Evolutionary conservation across 1,140 invertebrate species (phyloP), one percentile per base, ranked within the genome.

Genomic region (Ganaspis sp.): DNA sequence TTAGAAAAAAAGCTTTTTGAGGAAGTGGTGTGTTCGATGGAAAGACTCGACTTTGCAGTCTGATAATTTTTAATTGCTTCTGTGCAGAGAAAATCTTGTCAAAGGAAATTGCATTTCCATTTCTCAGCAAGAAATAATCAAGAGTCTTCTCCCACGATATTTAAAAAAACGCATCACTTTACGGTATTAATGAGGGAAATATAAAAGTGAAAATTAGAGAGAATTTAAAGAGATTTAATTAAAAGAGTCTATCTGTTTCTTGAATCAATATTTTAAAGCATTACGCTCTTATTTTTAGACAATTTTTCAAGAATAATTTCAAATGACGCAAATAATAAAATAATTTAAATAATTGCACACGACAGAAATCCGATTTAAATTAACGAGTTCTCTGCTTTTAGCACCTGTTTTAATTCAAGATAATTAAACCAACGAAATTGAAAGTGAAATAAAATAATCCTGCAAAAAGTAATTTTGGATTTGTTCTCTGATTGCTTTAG

Each of bases 81-180:
- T 64, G 23, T 29, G 58, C 58, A 26, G 54, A 64, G 21, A 15
- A 49, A 64, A 64, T 29, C 58, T 64, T 64, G 58, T 64, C 58
- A 64, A 64, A 64, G 58, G 58, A 64, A 64, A 64, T 64, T 64
- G 58, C 58, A 64, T 64, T 64, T 64, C 9, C 11, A 64, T 29
- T 64, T 64, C 58, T 64, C 23, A 26, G 58, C 12, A 64, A 29
- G 26, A 29, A 64, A 29, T 64, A 64, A 64, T 64, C 58, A 64
- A 64, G 58, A 11, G 23, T 64, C 58, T 64, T 34, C 58, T 64
- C 23, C 58, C 12, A 64, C 21, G 26, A n/a, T 64, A 34, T 64
- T 64, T n/a, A 64, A 29, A 64, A 64, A 64, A 64, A 64, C 23
- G 58, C 58, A 64, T 64, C 26, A 64, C 26, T 64, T 64, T 64